These are phyloP conservation scores for Cryptoprocta ferox DNA, from an alignment of 2,797 vertebrate genomes.

Conservation along the genomic window DNA sequence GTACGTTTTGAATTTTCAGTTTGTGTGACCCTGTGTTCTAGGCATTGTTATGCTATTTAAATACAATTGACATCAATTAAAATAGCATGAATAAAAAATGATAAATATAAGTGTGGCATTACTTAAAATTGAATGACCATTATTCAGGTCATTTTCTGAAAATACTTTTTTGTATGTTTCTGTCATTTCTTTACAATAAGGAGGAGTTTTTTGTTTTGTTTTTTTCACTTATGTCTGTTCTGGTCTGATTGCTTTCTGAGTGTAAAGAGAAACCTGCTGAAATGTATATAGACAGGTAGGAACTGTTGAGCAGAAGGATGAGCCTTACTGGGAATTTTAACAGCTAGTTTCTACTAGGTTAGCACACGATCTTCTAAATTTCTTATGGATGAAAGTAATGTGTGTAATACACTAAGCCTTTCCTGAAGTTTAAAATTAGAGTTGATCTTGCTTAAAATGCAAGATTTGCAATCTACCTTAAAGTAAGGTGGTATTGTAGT, in stretches of 20 bases:
- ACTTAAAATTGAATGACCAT: neutral
- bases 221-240: conserved; percentile 34
- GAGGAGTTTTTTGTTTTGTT: neutral
- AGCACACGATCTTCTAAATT: conserved; percentile 69
- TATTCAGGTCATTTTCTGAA: neutral
- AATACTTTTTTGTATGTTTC: neutral
- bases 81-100: neutral
- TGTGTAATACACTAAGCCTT: conserved; percentile 48
- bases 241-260: neutral
- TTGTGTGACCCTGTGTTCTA: neutral
- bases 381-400: conserved; percentile 62
- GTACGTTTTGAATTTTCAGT: neutral
- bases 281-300: conserved; percentile 13
- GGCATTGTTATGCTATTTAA: neutral
- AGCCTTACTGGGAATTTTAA: conserved; percentile 40
- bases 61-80: neutral
- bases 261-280: conserved; percentile 22
- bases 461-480: conserved; percentile 72
- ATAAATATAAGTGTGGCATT: neutral
- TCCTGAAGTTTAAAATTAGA: conserved; percentile 70
- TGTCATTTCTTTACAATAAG: neutral
- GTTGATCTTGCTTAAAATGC: conserved; percentile 74
- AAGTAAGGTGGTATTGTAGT: conserved; percentile 74
- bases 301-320: conserved; percentile 40
- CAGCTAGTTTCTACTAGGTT: conserved; percentile 62